Percentiles rank a stretch among this genome's conserved stretches.
Conservation (phyloP, 2,888 invertebrate genomes). For the Exephanes ischioxanthus region DNA sequence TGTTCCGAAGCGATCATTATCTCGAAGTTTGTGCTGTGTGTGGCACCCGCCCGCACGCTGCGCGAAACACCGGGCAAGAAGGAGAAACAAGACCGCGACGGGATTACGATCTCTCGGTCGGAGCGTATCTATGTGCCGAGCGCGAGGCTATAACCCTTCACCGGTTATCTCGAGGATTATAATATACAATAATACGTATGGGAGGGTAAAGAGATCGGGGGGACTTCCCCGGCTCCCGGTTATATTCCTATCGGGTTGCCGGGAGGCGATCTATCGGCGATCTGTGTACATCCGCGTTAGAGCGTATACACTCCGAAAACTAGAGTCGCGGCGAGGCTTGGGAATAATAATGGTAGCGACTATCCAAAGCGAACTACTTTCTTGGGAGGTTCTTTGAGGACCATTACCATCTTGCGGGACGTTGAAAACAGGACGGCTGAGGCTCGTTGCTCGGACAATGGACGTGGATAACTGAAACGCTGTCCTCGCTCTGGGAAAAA, state of each 20-base stretch:
- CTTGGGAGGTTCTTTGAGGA: not conserved
- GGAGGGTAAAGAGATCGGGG: not conserved
- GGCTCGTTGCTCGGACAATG: not conserved
- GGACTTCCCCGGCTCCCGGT: conserved; percentile 23
- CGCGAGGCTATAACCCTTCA: conserved; percentile 36
- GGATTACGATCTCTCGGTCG: conserved; percentile 64
- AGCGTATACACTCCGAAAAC: not conserved
- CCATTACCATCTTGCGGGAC: not conserved
- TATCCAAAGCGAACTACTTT: not conserved
- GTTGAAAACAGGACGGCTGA: not conserved
- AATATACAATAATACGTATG: conserved; percentile 35
- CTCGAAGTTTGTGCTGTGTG: conserved; percentile 61
- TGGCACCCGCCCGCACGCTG: conserved; percentile 63
- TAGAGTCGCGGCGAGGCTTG: not conserved
- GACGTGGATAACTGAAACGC: not conserved
- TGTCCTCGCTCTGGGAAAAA: not conserved
- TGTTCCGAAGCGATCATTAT: conserved; percentile 68
- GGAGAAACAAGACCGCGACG: conserved; percentile 55
- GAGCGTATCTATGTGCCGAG: conserved; percentile 33
- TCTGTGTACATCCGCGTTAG: conserved; percentile 26
- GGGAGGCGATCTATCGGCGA: not conserved
- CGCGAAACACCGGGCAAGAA: conserved; percentile 57
- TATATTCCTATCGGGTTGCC: not conserved
- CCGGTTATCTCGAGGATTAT: conserved; percentile 15
- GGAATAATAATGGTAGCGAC: not conserved